Evolutionary conservation across 2,888 invertebrate genomes (phyloP).

Genomic region (Leucoma salicis): DNA sequence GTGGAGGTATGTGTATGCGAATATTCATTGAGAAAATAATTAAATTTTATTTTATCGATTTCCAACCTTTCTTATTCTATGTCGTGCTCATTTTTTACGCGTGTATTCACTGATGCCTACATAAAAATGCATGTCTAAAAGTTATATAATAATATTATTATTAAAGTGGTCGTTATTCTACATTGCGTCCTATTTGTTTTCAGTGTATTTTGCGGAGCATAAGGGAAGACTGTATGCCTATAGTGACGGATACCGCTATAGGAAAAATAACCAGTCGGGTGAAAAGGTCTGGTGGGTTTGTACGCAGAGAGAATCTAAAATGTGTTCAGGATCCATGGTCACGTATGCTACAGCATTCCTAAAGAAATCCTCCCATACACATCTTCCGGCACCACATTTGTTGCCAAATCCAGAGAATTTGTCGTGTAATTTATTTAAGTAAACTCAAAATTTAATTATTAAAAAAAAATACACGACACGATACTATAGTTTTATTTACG

Average conservation of each 20-base stretch:
- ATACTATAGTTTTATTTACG: too few species aligned
- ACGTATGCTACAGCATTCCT: constrained; percentile 6
- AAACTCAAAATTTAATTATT: neutral
- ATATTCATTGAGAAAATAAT: too few species aligned
- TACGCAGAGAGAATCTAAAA: constrained; percentile 9
- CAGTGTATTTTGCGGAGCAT: constrained; percentile 6
- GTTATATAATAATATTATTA: neutral
- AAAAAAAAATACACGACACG: too few species aligned
- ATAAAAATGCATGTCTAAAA: too few species aligned
- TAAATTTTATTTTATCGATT: too few species aligned
- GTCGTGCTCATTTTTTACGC: too few species aligned
- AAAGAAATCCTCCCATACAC: constrained; percentile 12
- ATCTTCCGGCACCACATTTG: constrained; percentile 2
- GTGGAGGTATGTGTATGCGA: too few species aligned
- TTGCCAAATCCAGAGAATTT: neutral
- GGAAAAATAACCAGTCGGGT: constrained; percentile 15
- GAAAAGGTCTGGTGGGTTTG: constrained; percentile 32
- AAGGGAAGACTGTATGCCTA: constrained; percentile 12
- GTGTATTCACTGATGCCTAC: too few species aligned
- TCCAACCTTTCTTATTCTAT: too few species aligned
- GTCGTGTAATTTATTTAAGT: neutral
- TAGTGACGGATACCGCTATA: constrained; percentile 22
- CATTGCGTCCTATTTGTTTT: neutral
- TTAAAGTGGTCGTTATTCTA: neutral
- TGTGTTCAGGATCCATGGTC: constrained; percentile 20